A percentile compares a stretch with the other conserved stretches of the same genome.
These are phyloP conservation scores for Drosophila bipectinata DNA, from an alignment of 1,140 invertebrate genomes.

Conservation along the genomic window DNA sequence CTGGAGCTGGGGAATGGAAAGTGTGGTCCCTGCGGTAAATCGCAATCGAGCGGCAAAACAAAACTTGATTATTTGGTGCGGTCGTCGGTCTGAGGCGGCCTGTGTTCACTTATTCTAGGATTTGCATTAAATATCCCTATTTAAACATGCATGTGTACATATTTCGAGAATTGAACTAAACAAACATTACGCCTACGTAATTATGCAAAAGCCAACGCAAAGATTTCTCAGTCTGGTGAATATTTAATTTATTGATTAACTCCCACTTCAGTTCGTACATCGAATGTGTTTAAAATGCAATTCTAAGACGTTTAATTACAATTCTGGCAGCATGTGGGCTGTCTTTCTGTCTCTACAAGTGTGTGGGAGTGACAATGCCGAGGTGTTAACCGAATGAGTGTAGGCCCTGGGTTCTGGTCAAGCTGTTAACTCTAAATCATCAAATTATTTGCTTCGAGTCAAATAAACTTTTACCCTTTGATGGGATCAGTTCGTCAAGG, in stretches of 20 bases:
- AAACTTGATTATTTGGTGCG: slow-evolving; percentile 76
- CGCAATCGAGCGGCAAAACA: slow-evolving; percentile 76
- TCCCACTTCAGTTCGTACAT: not conserved
- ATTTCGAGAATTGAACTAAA: slow-evolving; percentile 57
- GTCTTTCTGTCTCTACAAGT: not conserved
- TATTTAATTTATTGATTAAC: slow-evolving; percentile 59
- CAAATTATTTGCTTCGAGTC: slow-evolving; percentile 14
- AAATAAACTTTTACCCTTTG: not conserved
- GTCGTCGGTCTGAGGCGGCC: slow-evolving; percentile 29
- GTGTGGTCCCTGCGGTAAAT: slow-evolving; percentile 61
- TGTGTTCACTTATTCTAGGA: slow-evolving; percentile 32
- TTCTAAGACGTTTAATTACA: slow-evolving; percentile 51
- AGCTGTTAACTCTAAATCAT: slow-evolving; percentile 17
- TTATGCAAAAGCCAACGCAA: slow-evolving; percentile 44
- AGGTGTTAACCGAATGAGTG: slow-evolving; percentile 48
- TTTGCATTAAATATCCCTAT: slow-evolving; percentile 67
- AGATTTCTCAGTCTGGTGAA: slow-evolving; percentile 16
- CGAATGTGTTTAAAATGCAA: slow-evolving; percentile 36
- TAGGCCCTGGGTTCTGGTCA: slow-evolving; percentile 16
- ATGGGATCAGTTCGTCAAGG: slow-evolving; percentile 24
- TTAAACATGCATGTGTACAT: slow-evolving; percentile 49
- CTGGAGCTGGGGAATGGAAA: not conserved
- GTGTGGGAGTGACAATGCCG: not conserved
- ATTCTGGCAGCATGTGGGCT: slow-evolving; percentile 10
- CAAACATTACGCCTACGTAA: slow-evolving; percentile 71